Evolutionary conservation across 2,888 invertebrate species (phyloP), one percentile per base, ranked within the genome.

Genomic region (Penaeus monodon): DNA sequence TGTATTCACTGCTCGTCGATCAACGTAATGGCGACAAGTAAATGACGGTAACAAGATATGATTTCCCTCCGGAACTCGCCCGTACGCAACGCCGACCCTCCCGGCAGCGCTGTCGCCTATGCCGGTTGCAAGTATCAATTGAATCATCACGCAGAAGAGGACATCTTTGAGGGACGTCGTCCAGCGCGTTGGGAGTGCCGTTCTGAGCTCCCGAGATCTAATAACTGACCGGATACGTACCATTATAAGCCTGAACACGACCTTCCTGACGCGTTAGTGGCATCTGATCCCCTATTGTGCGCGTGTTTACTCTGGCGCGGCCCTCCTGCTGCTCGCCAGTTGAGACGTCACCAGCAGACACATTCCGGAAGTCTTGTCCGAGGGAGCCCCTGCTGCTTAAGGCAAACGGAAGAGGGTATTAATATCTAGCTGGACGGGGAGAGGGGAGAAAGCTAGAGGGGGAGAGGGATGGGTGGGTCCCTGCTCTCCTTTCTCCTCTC

Each of bases 171-270:
- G 57, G 57, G 57, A 0, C 24, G 33, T 66, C 33, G 66, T 49
- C 77, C 77, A 57, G n/a, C 78, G 49, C 24, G 66, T 79, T 63
- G 68, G 68, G 68, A 78, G 57, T 70, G 66, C 78, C 70, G 24
- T 14, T 78, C 29, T 68, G 70, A 78, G 68, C 63, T 68, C 49
- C 57, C 70, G 57, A 84, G 84, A 68, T 84, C 84, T 78, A 73
- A 79, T 84, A 78, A 65, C 77, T 86, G 86, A 86, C 86, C 86
- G 86, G 86, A 86, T 86, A 78, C 86, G 22, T 81, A 64, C 81
- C 86, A 86, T 86, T 86, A 86, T 86, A 82, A 68, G 78, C 76
- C 80, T 29, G 86, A 86, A 86, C 86, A 86, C 78, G 86, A 86
- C 63, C 70, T 77, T 66, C 73, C 78, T 63, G 66, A 84, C 70